Base-by-base conservation (phyloP, 2,113 vertebrate genomes). In the Grammomys surdaster region DNA sequence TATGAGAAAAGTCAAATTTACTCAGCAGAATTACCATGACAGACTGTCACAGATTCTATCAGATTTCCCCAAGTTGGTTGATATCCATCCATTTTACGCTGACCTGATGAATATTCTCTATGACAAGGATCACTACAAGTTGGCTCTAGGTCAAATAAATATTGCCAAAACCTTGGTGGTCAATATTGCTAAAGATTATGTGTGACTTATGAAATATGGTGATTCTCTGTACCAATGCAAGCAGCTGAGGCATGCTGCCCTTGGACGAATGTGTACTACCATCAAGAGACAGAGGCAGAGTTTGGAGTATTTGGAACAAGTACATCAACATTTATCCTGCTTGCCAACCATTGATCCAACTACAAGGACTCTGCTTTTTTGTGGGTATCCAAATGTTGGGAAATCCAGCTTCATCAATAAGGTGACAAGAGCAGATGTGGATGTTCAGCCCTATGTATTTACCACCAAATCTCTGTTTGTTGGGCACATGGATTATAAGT, bases 321-420 rank as follows among this genome's bases (percentile, higher is more conserved):
- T 99, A 58, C 99, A 99, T 46, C 99, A 99, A 70, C 99, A 99
- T 99, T 98, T 99, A 96, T 99, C 99, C 96, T 99, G 99, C 98
- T 97, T 99, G 98, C 99, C 99, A 77, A 98, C 99, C 60, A 99
- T 99, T 4, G 99, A 99, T 97, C 99, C 99, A 1, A 99, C 99
- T 96, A 99, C 99, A 0, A 98, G 99, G 97, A 99, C 99, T 40
- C 98, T 99, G 87, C 98, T 99, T 17, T 97, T 99, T 81, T 99
- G 99, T 96, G 99, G 99, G 1, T 99, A 99, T 97, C 99, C 99
- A 7, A 99, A 99, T 54, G 99, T 99, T 10, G 99, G 99, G 86
- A 99, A 99, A 98, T 99, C 99, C 90, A 99, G 99, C 96, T 99
- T 99, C 98, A 99, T 99, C 98, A 99, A 40, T 40, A 99, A 99